A percentile compares a stretch with the other conserved stretches of the same genome.
Evolutionary conservation across 2,113 vertebrate genomes (phyloP).

Genomic region (Phrynocephalus versicolor): DNA sequence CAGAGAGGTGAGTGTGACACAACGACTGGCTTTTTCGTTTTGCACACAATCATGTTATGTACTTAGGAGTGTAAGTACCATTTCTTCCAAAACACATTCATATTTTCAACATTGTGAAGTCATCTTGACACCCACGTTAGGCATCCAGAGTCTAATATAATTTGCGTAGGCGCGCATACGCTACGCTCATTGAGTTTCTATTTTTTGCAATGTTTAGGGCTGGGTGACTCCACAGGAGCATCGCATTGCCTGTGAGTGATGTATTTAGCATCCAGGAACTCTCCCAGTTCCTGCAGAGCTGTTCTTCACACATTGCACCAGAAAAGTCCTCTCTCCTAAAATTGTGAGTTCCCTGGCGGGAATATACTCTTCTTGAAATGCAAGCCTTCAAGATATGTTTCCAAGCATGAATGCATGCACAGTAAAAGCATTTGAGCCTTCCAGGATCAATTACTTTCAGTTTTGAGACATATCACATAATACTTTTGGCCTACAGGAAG

Average conservation of each 20-base stretch:
- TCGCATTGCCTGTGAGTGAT: background rate
- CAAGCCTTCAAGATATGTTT: background rate
- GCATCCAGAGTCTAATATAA: too few relatives aligned
- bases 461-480: background rate
- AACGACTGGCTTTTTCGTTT: slow-evolving; percentile 9
- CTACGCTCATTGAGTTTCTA: background rate
- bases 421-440: background rate
- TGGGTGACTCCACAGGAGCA: background rate
- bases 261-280: background rate
- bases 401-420: background rate
- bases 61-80: background rate
- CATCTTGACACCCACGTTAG: background rate
- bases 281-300: background rate
- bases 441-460: background rate
- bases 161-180: too few relatives aligned
- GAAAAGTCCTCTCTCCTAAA: background rate
- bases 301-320: background rate
- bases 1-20: rapidly evolving
- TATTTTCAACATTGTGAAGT: background rate
- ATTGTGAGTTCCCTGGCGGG: background rate
- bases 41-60: background rate
- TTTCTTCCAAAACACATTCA: background rate
- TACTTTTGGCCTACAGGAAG: background rate
- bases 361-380: background rate
- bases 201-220: background rate